Percentiles rank a stretch among this genome's conserved stretches.
Conservation (phyloP, 2,113 vertebrate genomes). For the Ammodytes marinus region DNA sequence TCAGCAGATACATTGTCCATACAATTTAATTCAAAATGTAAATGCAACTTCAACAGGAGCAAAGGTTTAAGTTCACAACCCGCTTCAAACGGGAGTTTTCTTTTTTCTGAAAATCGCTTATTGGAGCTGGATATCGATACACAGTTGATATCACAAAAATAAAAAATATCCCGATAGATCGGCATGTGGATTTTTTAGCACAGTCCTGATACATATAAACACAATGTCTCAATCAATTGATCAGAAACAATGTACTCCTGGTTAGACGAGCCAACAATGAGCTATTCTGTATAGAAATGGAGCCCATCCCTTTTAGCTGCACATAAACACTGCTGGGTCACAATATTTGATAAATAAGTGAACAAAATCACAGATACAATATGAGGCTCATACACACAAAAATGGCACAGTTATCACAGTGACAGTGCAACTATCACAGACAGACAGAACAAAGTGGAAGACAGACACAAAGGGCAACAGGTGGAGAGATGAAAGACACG, state of each 20-base stretch:
- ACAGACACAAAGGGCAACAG: slow-evolving; percentile 48
- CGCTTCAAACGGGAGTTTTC: too few relatives aligned
- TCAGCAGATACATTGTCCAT: too few relatives aligned
- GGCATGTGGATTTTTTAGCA: too few relatives aligned
- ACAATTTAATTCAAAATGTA: too few relatives aligned
- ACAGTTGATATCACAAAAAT: too few relatives aligned
- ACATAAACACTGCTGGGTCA: neutral
- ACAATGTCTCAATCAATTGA: neutral
- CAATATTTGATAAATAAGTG: neutral
- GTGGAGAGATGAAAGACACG: neutral
- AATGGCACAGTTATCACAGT: neutral
- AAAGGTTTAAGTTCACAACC: too few relatives aligned
- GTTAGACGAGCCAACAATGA: neutral
- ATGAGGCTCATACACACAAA: neutral
- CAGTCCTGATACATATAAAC: too few relatives aligned
- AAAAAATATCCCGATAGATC: too few relatives aligned
- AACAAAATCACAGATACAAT: neutral
- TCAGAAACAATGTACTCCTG: neutral
- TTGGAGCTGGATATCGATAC: too few relatives aligned
- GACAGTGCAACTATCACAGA: slow-evolving; percentile 28
- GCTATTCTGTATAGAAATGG: neutral
- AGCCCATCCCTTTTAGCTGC: neutral
- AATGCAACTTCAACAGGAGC: too few relatives aligned
- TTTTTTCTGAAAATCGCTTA: too few relatives aligned
- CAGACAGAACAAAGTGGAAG: neutral